phyloP scores from a whole-genome alignment of 2,888 invertebrate species.

The Zootermopsis nevadensis region DNA sequence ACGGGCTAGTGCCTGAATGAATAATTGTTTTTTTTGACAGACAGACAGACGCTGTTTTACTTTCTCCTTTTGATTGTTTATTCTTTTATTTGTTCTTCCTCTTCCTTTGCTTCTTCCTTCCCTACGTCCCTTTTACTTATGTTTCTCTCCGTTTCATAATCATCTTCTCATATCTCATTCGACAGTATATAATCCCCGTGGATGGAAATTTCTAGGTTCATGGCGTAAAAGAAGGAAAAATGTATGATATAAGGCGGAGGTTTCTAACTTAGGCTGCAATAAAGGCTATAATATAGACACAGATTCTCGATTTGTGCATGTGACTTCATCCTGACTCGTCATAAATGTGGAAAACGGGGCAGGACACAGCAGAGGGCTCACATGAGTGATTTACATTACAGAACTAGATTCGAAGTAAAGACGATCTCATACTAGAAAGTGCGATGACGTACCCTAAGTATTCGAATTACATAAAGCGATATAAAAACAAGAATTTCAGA shows the following conservation, averaged over 20 bases:
- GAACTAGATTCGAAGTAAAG: constrained; percentile 15
- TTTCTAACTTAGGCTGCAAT: background rate
- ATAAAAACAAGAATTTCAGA: constrained; percentile 4
- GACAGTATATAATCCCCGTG: too few relatives aligned
- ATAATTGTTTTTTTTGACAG: too few relatives aligned
- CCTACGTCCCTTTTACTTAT: too few relatives aligned
- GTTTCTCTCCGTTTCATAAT: too few relatives aligned
- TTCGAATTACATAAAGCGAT: constrained; percentile 24
- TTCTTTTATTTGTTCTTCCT: too few relatives aligned
- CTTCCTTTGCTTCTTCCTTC: too few relatives aligned
- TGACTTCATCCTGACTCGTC: constrained; percentile 13
- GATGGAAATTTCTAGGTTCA: too few relatives aligned
- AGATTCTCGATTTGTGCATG: background rate
- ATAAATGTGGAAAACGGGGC: constrained; percentile 14
- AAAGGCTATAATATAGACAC: background rate
- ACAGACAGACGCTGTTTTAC: too few relatives aligned
- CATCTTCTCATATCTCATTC: too few relatives aligned
- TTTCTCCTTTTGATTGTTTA: too few relatives aligned
- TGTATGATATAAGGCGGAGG: background rate
- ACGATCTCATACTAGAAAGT: background rate
- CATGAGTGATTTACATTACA: constrained; percentile 11
- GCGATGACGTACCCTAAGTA: constrained; percentile 20
- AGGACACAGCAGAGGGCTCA: background rate
- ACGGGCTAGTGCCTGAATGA: too few relatives aligned
- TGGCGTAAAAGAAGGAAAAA: too few relatives aligned